Evolutionary conservation across 2,113 vertebrate species (phyloP), one percentile per base, ranked within the genome.

Genomic region (Hypocryptadius cinnamomeus): DNA sequence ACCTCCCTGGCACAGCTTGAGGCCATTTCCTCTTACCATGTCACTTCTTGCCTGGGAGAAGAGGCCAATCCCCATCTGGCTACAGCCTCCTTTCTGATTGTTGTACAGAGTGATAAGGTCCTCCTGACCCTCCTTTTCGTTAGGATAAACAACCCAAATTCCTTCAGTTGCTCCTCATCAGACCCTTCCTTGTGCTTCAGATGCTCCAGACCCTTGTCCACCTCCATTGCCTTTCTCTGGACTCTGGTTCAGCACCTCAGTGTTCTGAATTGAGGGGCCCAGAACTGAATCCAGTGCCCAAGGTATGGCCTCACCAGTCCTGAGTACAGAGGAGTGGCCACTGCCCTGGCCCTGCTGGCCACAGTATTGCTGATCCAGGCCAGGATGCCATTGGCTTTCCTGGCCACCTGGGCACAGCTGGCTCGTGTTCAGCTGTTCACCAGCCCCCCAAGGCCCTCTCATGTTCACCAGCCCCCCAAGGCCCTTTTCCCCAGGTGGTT

Each of bases 31-130:
- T 81, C 31, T 80, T 48, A 57, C 23, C 27, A 10, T 23, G 14
- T 50, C 44, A 45, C 44, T 33, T 51, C 28, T 7, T 45, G 17
- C 23, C 28, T n/a, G 8, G 59, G 15, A 28, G 59, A 80, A 16
- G 59, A 39, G 51, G 30, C 19, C 0, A 0, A 59, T 39, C 16
- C 5, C 33, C 5, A 44, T 11, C 10, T 33, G 23, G 27, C 44
- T 59, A 51, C 51, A 65, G 13, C 6, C 10, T 50, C 40, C 12
- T 72, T 57, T 44, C 51, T 44, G 12, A 15, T 37, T 31, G 11
- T 37, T 59, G 10, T 28, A 20, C 13, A 48, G 14, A 33, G 7
- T 13, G 9, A 28, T 20, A 50, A 57, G 3, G 8, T 31, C 18
- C 59, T 40, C 14, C 17, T 42, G 23, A 57, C 5, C 3, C 8